These are phyloP conservation scores for Tenualosa thibaudeaui DNA, from an alignment of 2,797 vertebrate species.

Conservation along the genomic window DNA sequence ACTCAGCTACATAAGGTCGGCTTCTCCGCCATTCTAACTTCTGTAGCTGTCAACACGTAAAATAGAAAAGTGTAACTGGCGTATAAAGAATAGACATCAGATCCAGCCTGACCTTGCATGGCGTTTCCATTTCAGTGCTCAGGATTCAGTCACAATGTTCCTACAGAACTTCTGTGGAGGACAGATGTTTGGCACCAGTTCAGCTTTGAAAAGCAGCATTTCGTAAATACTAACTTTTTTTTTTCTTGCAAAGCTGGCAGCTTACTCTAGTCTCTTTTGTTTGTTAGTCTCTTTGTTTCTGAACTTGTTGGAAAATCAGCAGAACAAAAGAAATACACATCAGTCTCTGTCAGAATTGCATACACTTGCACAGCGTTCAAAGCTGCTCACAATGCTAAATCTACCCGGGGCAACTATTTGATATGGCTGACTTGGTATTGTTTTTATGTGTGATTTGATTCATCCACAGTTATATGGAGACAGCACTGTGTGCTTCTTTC, in stretches of 20 bases:
- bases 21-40: background rate
- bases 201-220: background rate
- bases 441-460: background rate
- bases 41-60: background rate
- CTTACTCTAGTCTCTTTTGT: background rate
- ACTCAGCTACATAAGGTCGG: background rate
- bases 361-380: background rate
- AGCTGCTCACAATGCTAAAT: background rate
- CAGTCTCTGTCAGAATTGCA: background rate
- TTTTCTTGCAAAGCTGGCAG: background rate
- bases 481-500: background rate
- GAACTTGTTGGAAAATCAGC: background rate
- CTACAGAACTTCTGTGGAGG: background rate
- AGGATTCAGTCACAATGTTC: background rate
- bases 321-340: background rate
- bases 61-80: background rate
- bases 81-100: background rate
- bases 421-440: background rate
- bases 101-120: background rate
- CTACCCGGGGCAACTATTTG: background rate
- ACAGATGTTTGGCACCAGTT: slow-evolving; percentile 6
- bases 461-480: no score
- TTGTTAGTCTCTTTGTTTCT: background rate
- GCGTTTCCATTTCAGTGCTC: background rate
- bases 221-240: background rate